These are phyloP conservation scores for Opisthograptis luteolata DNA, from an alignment of 2,888 invertebrate genomes.

Conservation along the genomic window DNA sequence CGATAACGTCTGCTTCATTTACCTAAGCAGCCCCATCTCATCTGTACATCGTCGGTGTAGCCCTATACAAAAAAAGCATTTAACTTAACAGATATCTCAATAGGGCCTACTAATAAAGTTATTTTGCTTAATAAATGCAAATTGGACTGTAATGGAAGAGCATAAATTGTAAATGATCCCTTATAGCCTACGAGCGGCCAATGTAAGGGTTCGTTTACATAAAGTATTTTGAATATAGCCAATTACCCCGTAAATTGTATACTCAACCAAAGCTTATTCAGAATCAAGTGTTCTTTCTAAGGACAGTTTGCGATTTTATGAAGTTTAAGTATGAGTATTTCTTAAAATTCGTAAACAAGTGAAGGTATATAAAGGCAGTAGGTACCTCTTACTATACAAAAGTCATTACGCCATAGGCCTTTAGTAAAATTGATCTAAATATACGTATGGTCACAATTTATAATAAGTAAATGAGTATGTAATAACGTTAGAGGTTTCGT, in stretches of 20 bases:
- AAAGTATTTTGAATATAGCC: constrained; percentile 16
- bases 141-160: constrained; percentile 29
- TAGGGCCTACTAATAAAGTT: constrained; percentile 25
- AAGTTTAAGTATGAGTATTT: too few species aligned
- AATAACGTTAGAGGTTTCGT: constrained; percentile 1
- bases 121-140: constrained; percentile 31
- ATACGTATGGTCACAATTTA: not conserved
- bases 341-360: too few species aligned
- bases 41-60: too few species aligned
- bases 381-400: too few species aligned
- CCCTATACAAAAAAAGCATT: constrained; percentile 13
- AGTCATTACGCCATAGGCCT: not conserved
- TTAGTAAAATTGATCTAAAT: not conserved
- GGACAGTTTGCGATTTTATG: not conserved
- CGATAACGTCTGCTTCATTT: too few species aligned
- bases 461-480: not conserved
- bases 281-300: not conserved
- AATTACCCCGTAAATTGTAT: constrained; percentile 16
- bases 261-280: constrained; percentile 4
- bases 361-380: too few species aligned
- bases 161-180: constrained; percentile 29
- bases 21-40: too few species aligned
- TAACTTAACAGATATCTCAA: constrained; percentile 18
- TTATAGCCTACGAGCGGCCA: constrained; percentile 22
- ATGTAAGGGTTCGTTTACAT: constrained; percentile 28